Evolutionary conservation across 2,888 invertebrate genomes (phyloP).

Genomic region (Petrolisthes manimaculis): DNA sequence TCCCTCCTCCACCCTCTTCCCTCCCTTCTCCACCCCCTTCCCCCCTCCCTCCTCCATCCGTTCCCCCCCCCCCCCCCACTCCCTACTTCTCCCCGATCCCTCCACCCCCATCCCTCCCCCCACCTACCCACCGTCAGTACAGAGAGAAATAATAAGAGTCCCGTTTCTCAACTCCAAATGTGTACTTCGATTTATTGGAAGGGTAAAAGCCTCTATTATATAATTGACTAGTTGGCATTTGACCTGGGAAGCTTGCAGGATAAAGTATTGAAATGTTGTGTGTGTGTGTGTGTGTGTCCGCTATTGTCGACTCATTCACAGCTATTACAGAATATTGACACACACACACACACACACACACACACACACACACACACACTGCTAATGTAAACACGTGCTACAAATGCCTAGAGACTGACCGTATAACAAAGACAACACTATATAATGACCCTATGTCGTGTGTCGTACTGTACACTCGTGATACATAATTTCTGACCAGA

Average conservation of each 20-base stretch:
- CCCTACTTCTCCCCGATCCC: not conserved
- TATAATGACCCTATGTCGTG: not conserved
- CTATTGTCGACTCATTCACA: not conserved
- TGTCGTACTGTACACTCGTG: no score
- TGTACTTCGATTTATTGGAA: no score
- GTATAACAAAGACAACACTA: not conserved
- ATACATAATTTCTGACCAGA: no score
- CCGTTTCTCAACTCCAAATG: no score
- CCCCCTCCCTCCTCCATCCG: not conserved
- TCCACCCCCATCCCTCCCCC: not conserved
- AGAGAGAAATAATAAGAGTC: no score
- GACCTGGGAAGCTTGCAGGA: no score
- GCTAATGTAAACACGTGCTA: not conserved
- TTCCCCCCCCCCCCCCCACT: not conserved
- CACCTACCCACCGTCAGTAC: not conserved
- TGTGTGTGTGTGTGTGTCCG: not conserved
- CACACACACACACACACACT: not conserved
- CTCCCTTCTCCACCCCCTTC: not conserved
- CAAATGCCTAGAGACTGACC: not conserved
- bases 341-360: conserved; percentile 2
- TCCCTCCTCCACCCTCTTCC: not conserved
- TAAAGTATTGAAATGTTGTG: no score
- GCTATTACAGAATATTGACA: not conserved
- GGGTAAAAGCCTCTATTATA: no score
- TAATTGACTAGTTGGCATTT: no score